Conservation (phyloP, 2,888 invertebrate species). For the Hoplodrina blanda region DNA sequence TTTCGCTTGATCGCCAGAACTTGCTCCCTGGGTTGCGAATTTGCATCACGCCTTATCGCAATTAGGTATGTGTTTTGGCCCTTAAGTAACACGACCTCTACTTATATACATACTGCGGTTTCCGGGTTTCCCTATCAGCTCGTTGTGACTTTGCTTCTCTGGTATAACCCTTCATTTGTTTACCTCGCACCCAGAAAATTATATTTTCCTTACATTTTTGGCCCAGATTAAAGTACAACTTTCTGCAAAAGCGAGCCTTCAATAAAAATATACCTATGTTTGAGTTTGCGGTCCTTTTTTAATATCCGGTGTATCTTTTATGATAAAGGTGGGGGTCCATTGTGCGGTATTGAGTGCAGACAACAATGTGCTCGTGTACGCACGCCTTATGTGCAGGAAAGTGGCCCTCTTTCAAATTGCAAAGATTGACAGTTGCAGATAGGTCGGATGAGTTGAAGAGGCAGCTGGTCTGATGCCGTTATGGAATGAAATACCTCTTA, state of each 20-base stretch:
- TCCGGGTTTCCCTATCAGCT: background rate
- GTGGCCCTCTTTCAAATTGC: conserved; percentile 40
- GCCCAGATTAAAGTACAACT: conserved; percentile 7
- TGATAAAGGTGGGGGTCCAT: conserved; percentile 55
- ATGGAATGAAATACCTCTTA: background rate
- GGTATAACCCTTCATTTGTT: background rate
- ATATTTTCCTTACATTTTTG: background rate
- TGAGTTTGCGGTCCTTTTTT: conserved; percentile 60
- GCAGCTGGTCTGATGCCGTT: background rate
- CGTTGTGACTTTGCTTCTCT: background rate
- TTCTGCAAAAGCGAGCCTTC: conserved; percentile 13
- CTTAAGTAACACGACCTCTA: background rate
- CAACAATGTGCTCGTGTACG: conserved; percentile 52
- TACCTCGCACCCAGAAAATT: background rate
- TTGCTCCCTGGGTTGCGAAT: too few relatives aligned
- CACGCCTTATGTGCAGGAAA: conserved; percentile 42
- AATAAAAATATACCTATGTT: conserved; percentile 41
- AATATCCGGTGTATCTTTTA: conserved; percentile 64
- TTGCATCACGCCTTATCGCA: too few relatives aligned
- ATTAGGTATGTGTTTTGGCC: too few relatives aligned
- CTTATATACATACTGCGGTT: background rate
- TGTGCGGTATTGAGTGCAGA: conserved; percentile 58
- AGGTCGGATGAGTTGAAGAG: conserved; percentile 15
- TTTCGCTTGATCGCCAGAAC: too few relatives aligned
- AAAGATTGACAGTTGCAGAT: conserved; percentile 48